phyloP scores from a whole-genome alignment of 2,797 vertebrate genomes.

The Gallinago nigripennis region DNA sequence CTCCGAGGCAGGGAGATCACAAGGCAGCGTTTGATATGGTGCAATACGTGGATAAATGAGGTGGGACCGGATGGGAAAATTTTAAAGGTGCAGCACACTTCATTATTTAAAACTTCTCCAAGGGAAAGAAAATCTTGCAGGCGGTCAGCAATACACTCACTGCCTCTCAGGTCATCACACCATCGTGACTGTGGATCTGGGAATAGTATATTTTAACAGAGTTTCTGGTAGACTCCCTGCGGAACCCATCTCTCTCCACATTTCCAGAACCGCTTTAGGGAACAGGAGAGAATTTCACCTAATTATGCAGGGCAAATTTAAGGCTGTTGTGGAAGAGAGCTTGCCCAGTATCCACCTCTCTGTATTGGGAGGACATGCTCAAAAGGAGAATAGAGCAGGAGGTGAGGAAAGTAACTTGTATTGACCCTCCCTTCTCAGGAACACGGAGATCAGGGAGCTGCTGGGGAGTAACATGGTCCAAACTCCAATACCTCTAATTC shows the following conservation, averaged over 20 bases:
- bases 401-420: neutral
- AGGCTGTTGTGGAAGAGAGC: neutral
- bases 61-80: neutral
- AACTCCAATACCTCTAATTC: neutral
- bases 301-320: neutral
- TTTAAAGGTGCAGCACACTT: rapidly evolving
- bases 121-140: neutral
- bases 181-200: neutral
- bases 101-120: neutral
- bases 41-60: neutral
- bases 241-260: neutral
- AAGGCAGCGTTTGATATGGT: neutral
- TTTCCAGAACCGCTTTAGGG: neutral
- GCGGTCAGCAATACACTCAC: neutral
- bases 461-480: neutral
- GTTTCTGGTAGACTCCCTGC: neutral
- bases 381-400: neutral
- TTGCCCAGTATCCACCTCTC: neutral
- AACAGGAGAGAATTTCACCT: neutral
- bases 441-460: neutral
- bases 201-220: neutral
- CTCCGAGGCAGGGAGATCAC: neutral
- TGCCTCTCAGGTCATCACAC: neutral
- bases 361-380: neutral
- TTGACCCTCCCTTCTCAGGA: neutral